Percentiles rank a stretch among this genome's conserved stretches.
Conservation (phyloP, 1,140 invertebrate species). For the Philaenus spumarius region DNA sequence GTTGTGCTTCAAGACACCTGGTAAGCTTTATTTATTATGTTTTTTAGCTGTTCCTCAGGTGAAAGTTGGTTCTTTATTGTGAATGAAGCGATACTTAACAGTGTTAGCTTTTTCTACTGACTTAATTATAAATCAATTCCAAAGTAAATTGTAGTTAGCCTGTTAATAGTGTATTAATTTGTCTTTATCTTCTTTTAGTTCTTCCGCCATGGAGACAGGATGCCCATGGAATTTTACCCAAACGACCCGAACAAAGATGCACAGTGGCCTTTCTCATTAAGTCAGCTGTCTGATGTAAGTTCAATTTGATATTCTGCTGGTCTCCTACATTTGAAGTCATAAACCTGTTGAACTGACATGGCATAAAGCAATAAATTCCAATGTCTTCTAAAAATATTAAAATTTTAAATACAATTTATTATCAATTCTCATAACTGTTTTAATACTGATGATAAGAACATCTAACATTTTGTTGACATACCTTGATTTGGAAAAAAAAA, state of each 20-base stretch:
- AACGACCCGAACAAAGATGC: slow-evolving; percentile 66
- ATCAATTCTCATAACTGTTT: neutral
- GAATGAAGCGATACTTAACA: no score
- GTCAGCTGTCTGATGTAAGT: slow-evolving; percentile 70
- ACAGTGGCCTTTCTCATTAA: slow-evolving; percentile 68
- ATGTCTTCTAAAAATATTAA: neutral
- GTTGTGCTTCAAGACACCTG: no score
- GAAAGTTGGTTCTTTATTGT: no score
- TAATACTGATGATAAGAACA: neutral
- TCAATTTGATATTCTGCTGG: neutral
- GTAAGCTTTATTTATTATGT: no score
- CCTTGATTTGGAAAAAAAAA: no score
- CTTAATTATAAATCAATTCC: no score
- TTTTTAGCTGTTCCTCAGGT: no score
- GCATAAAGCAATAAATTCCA: neutral
- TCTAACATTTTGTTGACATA: neutral
- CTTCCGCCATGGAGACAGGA: slow-evolving; percentile 78
- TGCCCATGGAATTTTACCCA: slow-evolving; percentile 64
- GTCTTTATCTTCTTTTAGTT: slow-evolving; percentile 40
- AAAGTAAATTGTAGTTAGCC: no score
- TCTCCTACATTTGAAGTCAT: neutral
- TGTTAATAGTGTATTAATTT: no score
- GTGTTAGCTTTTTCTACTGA: no score
- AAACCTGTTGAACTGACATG: neutral
- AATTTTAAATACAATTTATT: neutral